Base-by-base conservation (phyloP, 2,113 vertebrate genomes). In the Zootoca vivipara region DNA sequence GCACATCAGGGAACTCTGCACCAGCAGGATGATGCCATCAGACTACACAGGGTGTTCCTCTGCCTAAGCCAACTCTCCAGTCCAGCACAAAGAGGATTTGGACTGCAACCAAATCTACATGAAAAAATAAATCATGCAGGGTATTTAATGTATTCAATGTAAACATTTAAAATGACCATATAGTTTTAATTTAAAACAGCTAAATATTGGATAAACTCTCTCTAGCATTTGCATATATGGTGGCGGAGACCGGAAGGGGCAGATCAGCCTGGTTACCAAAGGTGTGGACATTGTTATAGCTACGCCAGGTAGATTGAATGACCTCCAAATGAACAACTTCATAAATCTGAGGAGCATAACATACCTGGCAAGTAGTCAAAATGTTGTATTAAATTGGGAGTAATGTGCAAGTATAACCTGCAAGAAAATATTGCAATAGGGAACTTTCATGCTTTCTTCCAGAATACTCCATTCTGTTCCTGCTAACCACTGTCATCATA, bases 281-380 rank as follows among this genome's bases (percentile, higher is more conserved):
- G 99, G 99, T 20, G 98, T 98, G 93, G 99, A 99, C 93, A 97
- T 99, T n/a, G 97, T 99, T 85, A 99, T 99, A 85, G 99, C 99
- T 85, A 99, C 99, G 78, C 99, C 99, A 2, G 98, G 99, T 78
- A 97, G 99, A 83, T 91, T 99, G 67, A 97, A 99, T 80, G 99
- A 99, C 91, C 97, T 99, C 18, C 98, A 99, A 75, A 99, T 99
- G 98, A 98, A 99, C 90, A 96, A 97, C 65, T 96, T 98, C 90
- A 96, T 99, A 94, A 97, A 96, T 90, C 95, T 99, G 78, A 97
- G 82, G 92, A 98, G 97, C 86, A 92, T 99, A 90, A 99, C 98
- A 0, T 99, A 99, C 93, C 95, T 99, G 98, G 99, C 98, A 96
- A 97, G 97, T 92, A 94, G 65, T 86, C 82, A 74, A 82, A 87